Evolutionary conservation across 2,113 vertebrate species (phyloP).

Genomic region (Siphamia tubifer): DNA sequence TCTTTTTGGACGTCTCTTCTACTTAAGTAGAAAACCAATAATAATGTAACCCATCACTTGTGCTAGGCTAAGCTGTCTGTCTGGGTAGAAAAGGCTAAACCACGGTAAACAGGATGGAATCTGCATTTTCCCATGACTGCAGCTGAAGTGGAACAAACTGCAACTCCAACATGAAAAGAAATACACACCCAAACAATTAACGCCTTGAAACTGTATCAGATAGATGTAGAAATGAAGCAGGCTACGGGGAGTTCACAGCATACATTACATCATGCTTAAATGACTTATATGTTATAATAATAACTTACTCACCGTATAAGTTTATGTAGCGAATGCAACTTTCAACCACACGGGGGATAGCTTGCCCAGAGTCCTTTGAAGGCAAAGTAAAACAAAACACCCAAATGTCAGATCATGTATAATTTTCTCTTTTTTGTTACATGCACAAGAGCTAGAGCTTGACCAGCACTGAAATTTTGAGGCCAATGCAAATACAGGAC

Average conservation of each 20-base stretch:
- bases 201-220: neutral
- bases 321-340: slow-evolving; percentile 99
- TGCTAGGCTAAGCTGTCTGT: neutral
- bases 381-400: slow-evolving; percentile 17
- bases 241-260: neutral
- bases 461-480: neutral
- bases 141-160: slow-evolving; percentile 14
- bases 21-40: neutral
- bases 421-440: neutral
- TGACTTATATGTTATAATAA: neutral
- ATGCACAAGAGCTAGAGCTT: slow-evolving; percentile 3
- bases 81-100: neutral
- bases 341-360: slow-evolving; percentile 95
- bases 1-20: neutral
- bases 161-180: neutral
- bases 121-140: slow-evolving; percentile 35
- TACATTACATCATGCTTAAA: too few species aligned
- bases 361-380: slow-evolving; percentile 92
- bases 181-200: slow-evolving; percentile 22
- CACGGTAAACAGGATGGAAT: slow-evolving; percentile 37
- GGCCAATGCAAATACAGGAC: neutral
- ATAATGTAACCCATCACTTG: neutral
- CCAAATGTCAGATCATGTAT: neutral
- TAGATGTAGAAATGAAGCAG: neutral
- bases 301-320: slow-evolving; percentile 88